phyloP scores from a whole-genome alignment of 92 coral and sea anemone genomes.

The Porites lobata region DNA sequence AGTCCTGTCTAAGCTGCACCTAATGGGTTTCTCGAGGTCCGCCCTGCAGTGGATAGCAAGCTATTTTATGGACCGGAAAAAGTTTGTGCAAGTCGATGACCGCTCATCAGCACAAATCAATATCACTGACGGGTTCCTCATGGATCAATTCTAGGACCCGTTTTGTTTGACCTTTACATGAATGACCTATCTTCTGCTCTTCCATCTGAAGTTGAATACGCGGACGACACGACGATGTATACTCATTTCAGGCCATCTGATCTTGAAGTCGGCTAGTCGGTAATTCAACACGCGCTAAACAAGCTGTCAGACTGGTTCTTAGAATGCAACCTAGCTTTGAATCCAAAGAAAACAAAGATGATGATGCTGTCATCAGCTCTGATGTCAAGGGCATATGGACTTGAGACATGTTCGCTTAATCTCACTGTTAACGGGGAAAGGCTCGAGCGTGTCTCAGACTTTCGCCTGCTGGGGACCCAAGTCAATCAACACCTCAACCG shows the following conservation, averaged over 20 bases:
- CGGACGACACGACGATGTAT: conserved; percentile 31
- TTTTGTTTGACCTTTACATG: conserved; percentile 30
- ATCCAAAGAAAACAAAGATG: conserved; percentile 37
- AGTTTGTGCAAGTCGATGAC: conserved; percentile 33
- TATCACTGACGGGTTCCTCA: conserved; percentile 30
- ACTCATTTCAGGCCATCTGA: conserved; percentile 26
- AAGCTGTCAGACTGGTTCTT: conserved; percentile 28
- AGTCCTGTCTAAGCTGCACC: conserved; percentile 6
- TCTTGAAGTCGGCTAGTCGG: conserved; percentile 16
- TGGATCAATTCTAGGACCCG: conserved; percentile 22
- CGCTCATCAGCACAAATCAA: conserved; percentile 5
- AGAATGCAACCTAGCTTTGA: conserved; percentile 26
- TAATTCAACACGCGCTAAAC: conserved; percentile 13
- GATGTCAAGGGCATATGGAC: conserved; percentile 16
- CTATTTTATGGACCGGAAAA: conserved; percentile 4
- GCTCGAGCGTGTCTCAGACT: conserved; percentile 1
- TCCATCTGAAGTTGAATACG: conserved; percentile 15
- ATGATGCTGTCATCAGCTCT: conserved; percentile 36
- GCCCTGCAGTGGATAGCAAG: conserved; percentile 18
- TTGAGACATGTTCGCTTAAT: neutral
- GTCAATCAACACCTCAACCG: conserved; percentile 25
- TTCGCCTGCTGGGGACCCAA: conserved; percentile 43
- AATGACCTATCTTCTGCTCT: conserved; percentile 30
- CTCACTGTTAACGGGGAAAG: conserved; percentile 18
- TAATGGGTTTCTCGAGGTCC: conserved; percentile 28